These are phyloP conservation scores for Sarcophaga subvicina DNA, from an alignment of 2,888 invertebrate species.

Conservation along the genomic window DNA sequence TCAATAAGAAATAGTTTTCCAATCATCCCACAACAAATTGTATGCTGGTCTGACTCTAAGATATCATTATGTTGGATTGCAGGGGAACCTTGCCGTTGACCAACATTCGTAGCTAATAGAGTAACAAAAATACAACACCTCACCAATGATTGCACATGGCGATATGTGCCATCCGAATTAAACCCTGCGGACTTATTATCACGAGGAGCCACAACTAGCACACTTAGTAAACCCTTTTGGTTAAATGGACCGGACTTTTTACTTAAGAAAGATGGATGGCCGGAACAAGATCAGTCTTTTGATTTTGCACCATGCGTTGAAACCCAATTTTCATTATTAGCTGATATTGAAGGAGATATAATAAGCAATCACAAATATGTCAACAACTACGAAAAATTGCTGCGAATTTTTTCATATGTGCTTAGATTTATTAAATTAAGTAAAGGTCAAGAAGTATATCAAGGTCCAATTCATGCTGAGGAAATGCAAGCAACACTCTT, in stretches of 20 bases:
- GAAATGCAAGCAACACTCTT: background rate
- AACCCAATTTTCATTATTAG: background rate
- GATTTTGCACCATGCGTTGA: background rate
- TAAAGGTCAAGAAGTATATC: background rate
- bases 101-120: slow-evolving; percentile 36
- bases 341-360: background rate
- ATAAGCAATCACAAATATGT: slow-evolving; percentile 33
- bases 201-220: background rate
- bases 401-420: slow-evolving; percentile 34
- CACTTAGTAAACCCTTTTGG: slow-evolving; percentile 12
- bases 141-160: slow-evolving; percentile 1
- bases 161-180: slow-evolving; percentile 2
- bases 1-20: background rate
- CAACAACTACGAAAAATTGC: slow-evolving; percentile 14
- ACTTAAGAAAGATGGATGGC: background rate
- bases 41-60: slow-evolving; percentile 43
- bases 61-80: slow-evolving; percentile 36
- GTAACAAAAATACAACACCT: slow-evolving; percentile 38
- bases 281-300: background rate
- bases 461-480: background rate
- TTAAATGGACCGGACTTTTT: slow-evolving; percentile 23
- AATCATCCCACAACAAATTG: background rate
- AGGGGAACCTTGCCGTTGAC: slow-evolving; percentile 19
- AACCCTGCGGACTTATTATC: slow-evolving; percentile 41
- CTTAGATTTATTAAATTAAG: slow-evolving; percentile 7